These are phyloP conservation scores for Plectropomus leopardus DNA, from an alignment of 2,113 vertebrate species.

Conservation along the genomic window DNA sequence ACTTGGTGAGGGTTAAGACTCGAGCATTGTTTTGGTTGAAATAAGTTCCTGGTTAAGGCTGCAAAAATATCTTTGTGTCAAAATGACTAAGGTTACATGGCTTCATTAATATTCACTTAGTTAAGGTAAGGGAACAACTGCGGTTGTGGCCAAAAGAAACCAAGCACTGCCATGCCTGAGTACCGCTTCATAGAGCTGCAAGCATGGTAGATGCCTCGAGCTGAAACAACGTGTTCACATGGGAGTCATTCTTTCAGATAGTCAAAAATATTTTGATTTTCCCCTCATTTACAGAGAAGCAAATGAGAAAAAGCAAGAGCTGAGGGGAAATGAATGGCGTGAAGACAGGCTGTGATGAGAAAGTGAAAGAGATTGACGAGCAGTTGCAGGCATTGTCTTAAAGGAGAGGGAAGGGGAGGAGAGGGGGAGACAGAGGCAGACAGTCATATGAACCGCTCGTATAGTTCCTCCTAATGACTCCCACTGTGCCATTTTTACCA, in stretches of 20 bases:
- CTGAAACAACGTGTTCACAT: slow-evolving; percentile 5
- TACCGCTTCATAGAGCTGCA: not conserved
- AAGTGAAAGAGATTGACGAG: slow-evolving; percentile 31
- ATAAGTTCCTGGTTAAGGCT: not conserved
- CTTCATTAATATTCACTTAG: not conserved
- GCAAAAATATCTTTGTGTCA: too few species aligned
- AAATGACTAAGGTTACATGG: not conserved
- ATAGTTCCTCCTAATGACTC: slow-evolving; percentile 68
- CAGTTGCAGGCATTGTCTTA: slow-evolving; percentile 27
- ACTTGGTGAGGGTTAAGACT: not conserved
- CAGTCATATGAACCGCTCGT: slow-evolving; percentile 66
- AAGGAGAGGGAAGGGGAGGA: not conserved
- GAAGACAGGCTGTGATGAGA: not conserved
- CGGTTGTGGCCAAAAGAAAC: not conserved
- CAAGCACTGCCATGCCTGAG: not conserved
- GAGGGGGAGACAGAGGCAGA: not conserved
- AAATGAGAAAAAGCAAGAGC: not conserved
- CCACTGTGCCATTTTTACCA: slow-evolving; percentile 77
- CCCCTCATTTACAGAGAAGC: not conserved
- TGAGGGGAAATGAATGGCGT: slow-evolving; percentile 10
- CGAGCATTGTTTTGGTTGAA: not conserved
- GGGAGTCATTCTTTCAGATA: slow-evolving; percentile 6
- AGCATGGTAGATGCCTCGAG: slow-evolving; percentile 3
- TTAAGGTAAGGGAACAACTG: not conserved
- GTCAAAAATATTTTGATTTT: not conserved